Base-by-base conservation (phyloP, 2,888 invertebrate species). In the Athalia circularis region DNA sequence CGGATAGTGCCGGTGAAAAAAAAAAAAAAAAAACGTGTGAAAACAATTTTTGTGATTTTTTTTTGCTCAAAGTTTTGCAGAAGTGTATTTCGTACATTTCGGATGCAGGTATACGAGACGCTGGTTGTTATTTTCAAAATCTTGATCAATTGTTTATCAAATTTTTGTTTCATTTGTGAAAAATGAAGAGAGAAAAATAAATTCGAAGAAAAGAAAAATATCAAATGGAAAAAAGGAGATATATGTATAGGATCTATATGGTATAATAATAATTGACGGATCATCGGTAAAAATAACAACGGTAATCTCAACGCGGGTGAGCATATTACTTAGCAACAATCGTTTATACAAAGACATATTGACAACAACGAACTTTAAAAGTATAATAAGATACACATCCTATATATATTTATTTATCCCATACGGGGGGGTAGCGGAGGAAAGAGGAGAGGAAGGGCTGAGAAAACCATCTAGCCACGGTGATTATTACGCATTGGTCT, bases 401-500 rank as follows among this genome's bases (percentile, higher is more conserved):
- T 29, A 29, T 29, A 29, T 29, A 29, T 29, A 29, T 29, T 29
- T 29, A 29, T 29, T 72, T 59, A 59, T 72, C 59, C 59, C 68
- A 8, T 11, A 47, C 57, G 6, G 29, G 43, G 50, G 48, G 7
- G 47, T 43, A 45, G 47, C 11, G 54, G 9, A 54, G 11, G 54
- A 6, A n/a, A 7, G 11, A n/a, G 54, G 9, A n/a, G n/a, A 11
- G 13, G 8, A n/a, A 13, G 59, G n/a, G 6, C 57, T 5, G 59
- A 8, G 43, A 45, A 59, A 57, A 72, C 59, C 72, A 8, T 54
- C 2, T 8, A 54, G 81, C 82, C 83, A 82, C 78, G 79, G 77
- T 78, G 78, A 81, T 86, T 84, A 87, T 88, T 86, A 87, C 86
- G 85, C 81, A 82, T 80, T 82, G 83, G 82, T 82, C 84, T 77